Percentiles rank a stretch among this genome's conserved stretches.
Evolutionary conservation across 2,113 vertebrate genomes (phyloP).

Genomic region (Orycteropus afer): DNA sequence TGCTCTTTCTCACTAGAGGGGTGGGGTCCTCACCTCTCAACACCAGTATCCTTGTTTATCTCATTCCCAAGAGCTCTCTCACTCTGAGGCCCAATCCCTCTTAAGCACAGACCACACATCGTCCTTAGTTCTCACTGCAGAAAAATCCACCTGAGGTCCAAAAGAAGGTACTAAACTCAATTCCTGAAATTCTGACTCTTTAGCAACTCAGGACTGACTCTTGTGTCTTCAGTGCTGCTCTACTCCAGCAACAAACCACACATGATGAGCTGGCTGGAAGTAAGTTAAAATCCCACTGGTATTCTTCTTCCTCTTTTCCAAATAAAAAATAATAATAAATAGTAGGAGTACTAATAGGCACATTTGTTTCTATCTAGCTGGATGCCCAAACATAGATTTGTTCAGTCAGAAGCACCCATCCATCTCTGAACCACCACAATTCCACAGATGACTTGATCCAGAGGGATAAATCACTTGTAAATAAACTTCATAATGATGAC

Average conservation of each 20-base stretch:
- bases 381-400: background rate
- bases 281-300: background rate
- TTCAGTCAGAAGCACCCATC: background rate
- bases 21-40: background rate
- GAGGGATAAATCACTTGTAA: slow-evolving; percentile 5
- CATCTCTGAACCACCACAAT: background rate
- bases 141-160: background rate
- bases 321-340: background rate
- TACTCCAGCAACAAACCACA: background rate
- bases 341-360: too few species aligned
- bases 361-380: background rate
- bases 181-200: background rate
- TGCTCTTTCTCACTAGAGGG: background rate
- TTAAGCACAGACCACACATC: background rate
- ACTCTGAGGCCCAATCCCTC: background rate
- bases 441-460: background rate
- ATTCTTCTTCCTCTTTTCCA: background rate
- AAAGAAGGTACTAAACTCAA: background rate
- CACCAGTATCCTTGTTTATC: background rate
- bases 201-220: background rate
- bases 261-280: background rate
- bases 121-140: background rate
- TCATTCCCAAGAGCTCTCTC: background rate
- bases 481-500: background rate
- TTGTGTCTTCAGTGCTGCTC: background rate